Conservation (phyloP, 2,888 invertebrate genomes). For the Tipula confusa region DNA sequence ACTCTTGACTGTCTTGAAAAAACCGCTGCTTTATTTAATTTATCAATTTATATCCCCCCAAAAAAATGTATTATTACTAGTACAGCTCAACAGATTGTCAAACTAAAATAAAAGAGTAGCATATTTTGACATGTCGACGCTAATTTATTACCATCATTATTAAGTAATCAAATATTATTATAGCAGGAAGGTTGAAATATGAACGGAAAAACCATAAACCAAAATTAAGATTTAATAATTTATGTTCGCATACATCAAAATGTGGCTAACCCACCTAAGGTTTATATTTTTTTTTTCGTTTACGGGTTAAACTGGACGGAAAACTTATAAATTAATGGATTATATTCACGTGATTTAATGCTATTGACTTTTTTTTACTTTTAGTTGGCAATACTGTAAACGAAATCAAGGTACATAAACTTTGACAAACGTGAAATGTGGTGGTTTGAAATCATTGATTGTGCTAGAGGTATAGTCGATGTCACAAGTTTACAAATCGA, state of each 20-base stretch:
- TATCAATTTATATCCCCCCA: not conserved
- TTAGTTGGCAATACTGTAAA: not conserved
- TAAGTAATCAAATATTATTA: not conserved
- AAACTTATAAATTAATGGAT: constrained; percentile 16
- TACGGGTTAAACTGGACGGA: not conserved
- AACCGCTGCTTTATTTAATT: too few species aligned
- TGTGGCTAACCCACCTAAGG: not conserved
- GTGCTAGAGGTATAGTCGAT: too few species aligned
- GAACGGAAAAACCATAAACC: not conserved
- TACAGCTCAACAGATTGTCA: not conserved
- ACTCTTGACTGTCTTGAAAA: too few species aligned
- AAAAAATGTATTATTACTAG: not conserved
- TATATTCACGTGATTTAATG: not conserved
- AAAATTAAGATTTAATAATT: constrained; percentile 20
- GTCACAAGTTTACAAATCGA: too few species aligned
- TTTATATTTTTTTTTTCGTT: not conserved
- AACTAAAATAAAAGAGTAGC: not conserved
- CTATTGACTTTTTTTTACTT: not conserved
- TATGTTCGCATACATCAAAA: not conserved
- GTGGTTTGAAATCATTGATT: too few species aligned
- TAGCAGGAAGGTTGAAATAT: not conserved
- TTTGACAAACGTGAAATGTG: not conserved
- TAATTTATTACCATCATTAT: constrained; percentile 25
- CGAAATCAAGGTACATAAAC: not conserved
- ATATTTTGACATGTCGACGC: not conserved